A percentile compares a stretch with the other conserved stretches of the same genome.
phyloP scores from a whole-genome alignment of 1,140 invertebrate species.

The Drosophila willistoni region DNA sequence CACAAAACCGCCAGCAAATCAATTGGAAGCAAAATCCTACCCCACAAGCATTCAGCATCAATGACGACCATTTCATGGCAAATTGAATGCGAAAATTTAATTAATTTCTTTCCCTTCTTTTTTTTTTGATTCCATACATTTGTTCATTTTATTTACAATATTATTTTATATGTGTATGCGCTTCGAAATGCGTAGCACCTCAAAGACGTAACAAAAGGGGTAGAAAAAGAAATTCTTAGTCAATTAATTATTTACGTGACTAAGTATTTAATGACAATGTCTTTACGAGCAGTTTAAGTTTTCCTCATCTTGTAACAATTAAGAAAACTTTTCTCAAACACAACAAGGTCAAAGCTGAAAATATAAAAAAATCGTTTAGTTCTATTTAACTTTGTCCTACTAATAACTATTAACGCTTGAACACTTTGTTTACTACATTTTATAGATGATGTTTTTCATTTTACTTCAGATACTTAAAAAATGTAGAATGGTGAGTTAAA shows the following conservation, averaged over 20 bases:
- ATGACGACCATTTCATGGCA: slow-evolving; percentile 66
- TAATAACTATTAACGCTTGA: no score
- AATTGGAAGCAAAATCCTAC: slow-evolving; percentile 68
- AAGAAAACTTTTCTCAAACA: no score
- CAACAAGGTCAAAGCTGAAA: no score
- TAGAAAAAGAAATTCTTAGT: not conserved
- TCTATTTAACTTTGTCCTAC: no score
- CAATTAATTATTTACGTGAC: not conserved
- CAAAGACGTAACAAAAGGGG: not conserved
- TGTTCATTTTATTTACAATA: slow-evolving; percentile 37
- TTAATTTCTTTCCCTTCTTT: slow-evolving; percentile 54
- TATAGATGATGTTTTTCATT: no score
- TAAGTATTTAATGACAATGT: not conserved
- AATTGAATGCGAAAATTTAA: slow-evolving; percentile 80
- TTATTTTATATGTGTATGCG: slow-evolving; percentile 57
- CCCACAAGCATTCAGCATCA: slow-evolving; percentile 32
- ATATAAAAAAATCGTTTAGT: no score
- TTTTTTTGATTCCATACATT: not conserved
- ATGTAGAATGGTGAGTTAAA: no score
- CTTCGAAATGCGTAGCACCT: slow-evolving; percentile 15
- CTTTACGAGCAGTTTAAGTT: not conserved
- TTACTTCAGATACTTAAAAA: no score
- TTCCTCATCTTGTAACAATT: no score
- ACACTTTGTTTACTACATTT: no score
- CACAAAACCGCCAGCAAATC: slow-evolving; percentile 76